These are phyloP conservation scores for Chitala chitala DNA, from an alignment of 2,113 vertebrate genomes.

Conservation along the genomic window DNA sequence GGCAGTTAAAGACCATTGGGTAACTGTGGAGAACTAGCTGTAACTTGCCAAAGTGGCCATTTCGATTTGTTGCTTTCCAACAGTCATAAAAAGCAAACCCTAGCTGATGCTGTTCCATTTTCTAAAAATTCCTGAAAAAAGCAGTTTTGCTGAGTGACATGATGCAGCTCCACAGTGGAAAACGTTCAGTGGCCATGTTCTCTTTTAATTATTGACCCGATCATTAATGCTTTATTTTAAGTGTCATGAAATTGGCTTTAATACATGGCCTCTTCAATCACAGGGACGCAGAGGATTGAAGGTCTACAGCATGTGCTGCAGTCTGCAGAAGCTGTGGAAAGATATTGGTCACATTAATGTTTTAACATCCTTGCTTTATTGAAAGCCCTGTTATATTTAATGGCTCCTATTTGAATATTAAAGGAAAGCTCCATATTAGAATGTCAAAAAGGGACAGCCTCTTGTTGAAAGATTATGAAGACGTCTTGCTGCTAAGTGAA, in stretches of 20 bases:
- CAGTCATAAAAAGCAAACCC: neutral
- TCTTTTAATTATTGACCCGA: constrained; percentile 2
- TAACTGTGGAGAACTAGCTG: too few species aligned
- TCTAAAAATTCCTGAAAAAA: neutral
- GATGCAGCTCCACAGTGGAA: neutral
- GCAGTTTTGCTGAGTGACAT: neutral
- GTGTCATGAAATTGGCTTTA: neutral
- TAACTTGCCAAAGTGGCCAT: too few species aligned
- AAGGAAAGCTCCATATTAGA: neutral
- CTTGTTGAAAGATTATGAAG: neutral
- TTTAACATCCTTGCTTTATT: neutral
- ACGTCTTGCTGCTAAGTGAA: neutral
- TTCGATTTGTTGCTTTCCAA: too few species aligned
- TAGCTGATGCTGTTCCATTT: too few species aligned
- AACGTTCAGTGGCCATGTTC: neutral
- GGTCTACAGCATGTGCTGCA: too few species aligned
- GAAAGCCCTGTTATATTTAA: neutral
- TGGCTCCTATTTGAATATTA: neutral
- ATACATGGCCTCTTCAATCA: neutral
- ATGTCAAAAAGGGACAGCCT: neutral
- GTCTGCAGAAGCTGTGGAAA: too few species aligned
- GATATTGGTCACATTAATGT: neutral
- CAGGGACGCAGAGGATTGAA: neutral
- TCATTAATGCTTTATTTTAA: constrained; percentile 14
- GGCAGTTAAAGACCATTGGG: neutral